A percentile compares a stretch with the other conserved stretches of the same genome.
Evolutionary conservation across 2,797 vertebrate species (phyloP).

Genomic region (Lemur catta): DNA sequence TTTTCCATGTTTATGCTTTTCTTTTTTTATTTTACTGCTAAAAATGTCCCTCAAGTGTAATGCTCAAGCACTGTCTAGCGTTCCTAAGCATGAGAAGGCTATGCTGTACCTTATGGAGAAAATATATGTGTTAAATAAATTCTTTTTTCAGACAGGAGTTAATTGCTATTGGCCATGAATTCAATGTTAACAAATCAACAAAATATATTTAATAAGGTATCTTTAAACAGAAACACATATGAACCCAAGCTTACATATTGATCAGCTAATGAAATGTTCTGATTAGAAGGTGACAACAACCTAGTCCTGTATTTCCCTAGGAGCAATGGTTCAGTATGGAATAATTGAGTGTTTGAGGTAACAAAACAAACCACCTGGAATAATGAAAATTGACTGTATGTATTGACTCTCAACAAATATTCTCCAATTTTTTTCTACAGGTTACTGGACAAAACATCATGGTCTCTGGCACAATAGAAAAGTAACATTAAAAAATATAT

Average conservation of each 20-base stretch:
- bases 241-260: background rate
- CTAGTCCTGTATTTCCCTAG: background rate
- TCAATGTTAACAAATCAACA: background rate
- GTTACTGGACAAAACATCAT: background rate
- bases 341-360: background rate
- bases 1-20: background rate
- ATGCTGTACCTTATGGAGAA: accelerated
- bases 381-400: background rate
- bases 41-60: background rate
- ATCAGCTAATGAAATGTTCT: background rate
- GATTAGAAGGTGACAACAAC: background rate
- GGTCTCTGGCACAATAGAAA: background rate
- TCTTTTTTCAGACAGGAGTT: background rate
- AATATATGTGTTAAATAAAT: background rate
- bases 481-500: background rate
- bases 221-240: background rate
- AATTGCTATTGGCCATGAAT: background rate
- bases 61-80: background rate
- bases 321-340: background rate
- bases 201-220: background rate
- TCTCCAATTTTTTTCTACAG: background rate
- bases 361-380: background rate
- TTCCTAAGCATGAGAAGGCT: background rate
- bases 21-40: background rate
- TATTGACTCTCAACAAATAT: background rate